A percentile compares a stretch with the other conserved stretches of the same genome.
Evolutionary conservation across 53 echinoderm and acorn worm genomes (phyloP).

Genomic region (Mesocentrotus franciscanus): DNA sequence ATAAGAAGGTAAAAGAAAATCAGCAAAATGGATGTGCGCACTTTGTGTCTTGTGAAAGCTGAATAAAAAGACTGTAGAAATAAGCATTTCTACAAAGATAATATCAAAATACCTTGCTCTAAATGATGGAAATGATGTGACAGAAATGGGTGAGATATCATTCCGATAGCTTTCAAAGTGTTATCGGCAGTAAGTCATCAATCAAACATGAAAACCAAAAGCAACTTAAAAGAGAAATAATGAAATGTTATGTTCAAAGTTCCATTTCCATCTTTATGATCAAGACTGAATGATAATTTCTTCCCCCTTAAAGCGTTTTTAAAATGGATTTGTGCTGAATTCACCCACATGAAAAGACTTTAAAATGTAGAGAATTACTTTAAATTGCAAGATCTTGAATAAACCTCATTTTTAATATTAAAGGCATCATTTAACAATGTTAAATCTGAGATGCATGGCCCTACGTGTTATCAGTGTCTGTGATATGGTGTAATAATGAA

Average conservation of each 20-base stretch:
- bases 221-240: neutral
- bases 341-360: neutral
- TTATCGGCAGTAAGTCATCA: neutral
- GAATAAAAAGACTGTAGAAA: neutral
- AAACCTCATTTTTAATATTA: no score
- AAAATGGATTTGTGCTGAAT: no score
- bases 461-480: no score
- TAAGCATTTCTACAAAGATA: neutral
- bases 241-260: no score
- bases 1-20: constrained; percentile 79
- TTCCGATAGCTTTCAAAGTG: neutral
- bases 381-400: no score
- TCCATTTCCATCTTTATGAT: no score
- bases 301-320: no score
- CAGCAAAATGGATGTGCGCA: constrained; percentile 53
- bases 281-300: no score
- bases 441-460: no score
- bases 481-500: no score
- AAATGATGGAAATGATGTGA: neutral
- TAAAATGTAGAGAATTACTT: no score
- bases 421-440: no score
- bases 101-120: neutral
- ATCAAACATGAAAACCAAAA: neutral
- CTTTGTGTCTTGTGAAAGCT: constrained; percentile 34
- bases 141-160: neutral